Base-by-base conservation (phyloP, 2,113 vertebrate species). In the Sebastes schlegelii region DNA sequence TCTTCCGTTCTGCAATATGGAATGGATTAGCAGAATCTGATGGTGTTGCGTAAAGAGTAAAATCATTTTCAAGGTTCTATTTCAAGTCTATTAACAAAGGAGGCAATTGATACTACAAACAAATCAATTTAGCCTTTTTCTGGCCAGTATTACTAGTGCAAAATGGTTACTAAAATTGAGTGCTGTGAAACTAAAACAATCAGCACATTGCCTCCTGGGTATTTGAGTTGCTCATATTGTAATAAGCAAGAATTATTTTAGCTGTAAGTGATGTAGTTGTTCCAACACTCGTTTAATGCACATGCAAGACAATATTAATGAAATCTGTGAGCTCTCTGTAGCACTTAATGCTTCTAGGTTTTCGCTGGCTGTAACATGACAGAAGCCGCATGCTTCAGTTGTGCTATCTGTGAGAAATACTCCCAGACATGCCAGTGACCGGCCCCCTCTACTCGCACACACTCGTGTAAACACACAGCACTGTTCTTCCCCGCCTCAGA, bases 21-120 rank as follows among this genome's bases (percentile, higher is more conserved):
- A 92, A 88, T 94, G 84, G 88, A 83, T 93, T 92, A 89, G 60
- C 82, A 90, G 85, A 75, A 88, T 89, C 67, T 87, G 77, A 90
- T 77, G 83, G 85, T 89, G 85, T 86, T 90, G 88, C 73, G 55
- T 87, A 89, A 90, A 91, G 87, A 75, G 80, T 83, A 82, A 92
- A 91, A 88, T 91, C 76, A 82, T 91, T 92, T 88, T 89, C 88
- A 86, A 91, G 88, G 88, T 92, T 93, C 82, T 86, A 67, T 92
- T 92, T 92, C 89, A 80, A 82, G 73, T 90, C 86, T 89, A 79
- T 89, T 88, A 91, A 94, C 88, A 91, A 89, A 88, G 74, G 92
- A 89, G 72, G 73, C 88, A 92, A 91, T 91, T 91, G 88, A 93
- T 94, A 89, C 83, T 84, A 75, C 77, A 64, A 92, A 91, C 88